phyloP scores from a whole-genome alignment of 2,888 invertebrate species.

The Pachymerium ferrugineum region DNA sequence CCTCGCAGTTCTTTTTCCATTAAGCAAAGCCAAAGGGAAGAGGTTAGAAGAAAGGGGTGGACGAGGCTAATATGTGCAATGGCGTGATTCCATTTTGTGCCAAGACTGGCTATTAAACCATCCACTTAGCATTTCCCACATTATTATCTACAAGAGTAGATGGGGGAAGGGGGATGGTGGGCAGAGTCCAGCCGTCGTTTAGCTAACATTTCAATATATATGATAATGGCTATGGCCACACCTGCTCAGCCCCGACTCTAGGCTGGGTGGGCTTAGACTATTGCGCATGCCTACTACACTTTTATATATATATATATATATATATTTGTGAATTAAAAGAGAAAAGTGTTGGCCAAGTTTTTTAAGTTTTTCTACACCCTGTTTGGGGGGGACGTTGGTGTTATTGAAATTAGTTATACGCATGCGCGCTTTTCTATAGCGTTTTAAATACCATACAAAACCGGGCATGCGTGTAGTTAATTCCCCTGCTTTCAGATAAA shows the following conservation, averaged over 20 bases:
- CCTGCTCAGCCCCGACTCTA: constrained; percentile 20
- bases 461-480: too few species aligned
- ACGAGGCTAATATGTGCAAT: constrained; percentile 13
- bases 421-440: constrained; percentile 4
- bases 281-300: background rate
- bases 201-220: constrained; percentile 36
- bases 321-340: background rate
- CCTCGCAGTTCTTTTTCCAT: constrained; percentile 13
- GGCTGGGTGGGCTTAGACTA: constrained; percentile 7
- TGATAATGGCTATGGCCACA: constrained; percentile 34
- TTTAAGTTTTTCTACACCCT: constrained; percentile 7
- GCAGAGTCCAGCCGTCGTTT: constrained; percentile 29
- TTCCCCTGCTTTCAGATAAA: background rate
- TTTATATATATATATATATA: constrained; percentile 1
- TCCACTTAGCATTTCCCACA: constrained; percentile 36
- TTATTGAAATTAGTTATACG: background rate
- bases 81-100: constrained; percentile 33
- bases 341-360: too few species aligned
- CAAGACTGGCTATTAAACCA: constrained; percentile 34
- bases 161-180: background rate
- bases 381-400: background rate
- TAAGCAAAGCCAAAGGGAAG: constrained; percentile 13
- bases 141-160: constrained; percentile 33
- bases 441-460: background rate
- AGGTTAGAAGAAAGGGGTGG: constrained; percentile 9